phyloP scores from a whole-genome alignment of 2,113 vertebrate species.

The Apistogramma diplotaenia region DNA sequence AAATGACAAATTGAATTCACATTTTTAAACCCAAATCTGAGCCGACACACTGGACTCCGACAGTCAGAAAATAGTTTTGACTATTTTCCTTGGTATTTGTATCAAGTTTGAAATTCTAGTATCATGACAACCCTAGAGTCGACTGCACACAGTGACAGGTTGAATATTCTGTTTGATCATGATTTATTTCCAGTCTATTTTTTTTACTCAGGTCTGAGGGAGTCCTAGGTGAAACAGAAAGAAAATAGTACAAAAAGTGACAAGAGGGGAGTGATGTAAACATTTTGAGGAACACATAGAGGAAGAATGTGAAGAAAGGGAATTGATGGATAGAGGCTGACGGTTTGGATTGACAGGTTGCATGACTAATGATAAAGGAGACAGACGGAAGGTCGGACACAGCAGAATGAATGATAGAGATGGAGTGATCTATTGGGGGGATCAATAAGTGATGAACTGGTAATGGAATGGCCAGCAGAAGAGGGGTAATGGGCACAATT shows the following conservation, averaged over 20 bases:
- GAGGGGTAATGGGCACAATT: background rate
- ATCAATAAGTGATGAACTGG: slow-evolving; percentile 25
- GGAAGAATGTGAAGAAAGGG: background rate
- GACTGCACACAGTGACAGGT: background rate
- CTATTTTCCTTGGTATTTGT: no score
- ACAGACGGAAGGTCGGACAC: background rate
- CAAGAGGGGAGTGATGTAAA: background rate
- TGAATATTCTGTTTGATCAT: background rate
- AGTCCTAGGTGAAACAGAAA: background rate
- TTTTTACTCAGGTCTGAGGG: background rate
- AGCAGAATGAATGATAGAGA: background rate
- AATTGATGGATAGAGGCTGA: background rate
- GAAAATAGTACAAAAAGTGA: background rate
- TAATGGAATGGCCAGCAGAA: background rate
- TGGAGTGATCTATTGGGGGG: background rate
- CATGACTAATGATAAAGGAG: slow-evolving; percentile 8
- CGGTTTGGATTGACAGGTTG: background rate
- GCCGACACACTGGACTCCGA: no score
- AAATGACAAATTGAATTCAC: no score
- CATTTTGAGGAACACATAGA: background rate
- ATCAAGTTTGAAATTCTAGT: no score
- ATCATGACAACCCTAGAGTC: no score
- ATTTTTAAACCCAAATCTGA: no score
- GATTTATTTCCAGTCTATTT: background rate
- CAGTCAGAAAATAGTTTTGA: no score